Evolutionary conservation across 2,797 vertebrate genomes (phyloP), one percentile per base, ranked within the genome.

Genomic region (Semotilus atromaculatus): DNA sequence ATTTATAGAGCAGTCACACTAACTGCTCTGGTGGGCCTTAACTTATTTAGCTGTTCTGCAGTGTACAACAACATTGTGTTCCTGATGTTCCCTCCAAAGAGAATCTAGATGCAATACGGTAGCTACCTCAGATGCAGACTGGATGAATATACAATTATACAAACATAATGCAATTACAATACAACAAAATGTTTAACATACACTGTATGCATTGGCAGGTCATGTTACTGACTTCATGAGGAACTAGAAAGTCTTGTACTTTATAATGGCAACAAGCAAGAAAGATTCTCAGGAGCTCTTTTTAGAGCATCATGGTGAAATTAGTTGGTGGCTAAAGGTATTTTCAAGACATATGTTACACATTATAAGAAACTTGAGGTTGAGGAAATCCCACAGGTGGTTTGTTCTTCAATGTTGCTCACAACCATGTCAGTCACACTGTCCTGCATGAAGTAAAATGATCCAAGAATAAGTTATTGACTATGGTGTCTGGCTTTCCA

Each of bases 1-100:
- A 70, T 71, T 79, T 62, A 79, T 79, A 71, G 53, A 68, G 48
- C 73, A 55, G 21, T 77, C 34, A 83, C n/a, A 55, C 8, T 31
- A 83, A 43, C 11, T 68, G 36, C 62, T 67, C 72, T 66, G 34
- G n/a, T 58, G 73, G 70, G 48, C 62, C 48, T 67, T 1, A 10
- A 40, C 58, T 7, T 62, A 23, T 82, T 64, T 68, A 14, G 70
- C 43, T 40, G 9, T 66, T 5, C 23, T 53, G 31, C 21, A 26
- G 48, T 83, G 13, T 38, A 75, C 45, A 53, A 23, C 34, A 21
- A 9, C 31, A 53, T 40, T 26, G 14, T 40, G 48, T 81, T 81
- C 16, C 70, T 73, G 29, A 73, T 58, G 70, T 64, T 74, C 5
- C 62, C 55, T 64, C 3, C 21, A 14, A 73, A n/a, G 53, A 40